These are phyloP conservation scores for Himalopsyche kuldschensis DNA, from an alignment of 2,888 invertebrate species.

Conservation along the genomic window DNA sequence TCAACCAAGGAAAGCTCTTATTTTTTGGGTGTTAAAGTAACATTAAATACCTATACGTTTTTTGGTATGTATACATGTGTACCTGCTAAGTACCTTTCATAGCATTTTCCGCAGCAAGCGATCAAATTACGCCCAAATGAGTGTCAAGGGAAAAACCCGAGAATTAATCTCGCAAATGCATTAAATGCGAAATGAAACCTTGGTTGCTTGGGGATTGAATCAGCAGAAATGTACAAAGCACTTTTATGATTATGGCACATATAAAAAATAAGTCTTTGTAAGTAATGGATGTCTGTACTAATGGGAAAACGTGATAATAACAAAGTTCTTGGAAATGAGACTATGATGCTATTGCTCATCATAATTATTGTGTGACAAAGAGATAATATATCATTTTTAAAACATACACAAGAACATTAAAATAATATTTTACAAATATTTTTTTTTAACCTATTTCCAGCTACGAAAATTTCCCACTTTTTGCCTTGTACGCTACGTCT, in stretches of 20 bases:
- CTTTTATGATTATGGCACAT: background rate
- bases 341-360: background rate
- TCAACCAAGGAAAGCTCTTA: too few species aligned
- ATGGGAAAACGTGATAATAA: background rate
- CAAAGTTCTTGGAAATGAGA: background rate
- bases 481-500: too few species aligned
- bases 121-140: background rate
- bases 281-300: background rate
- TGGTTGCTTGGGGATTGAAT: background rate
- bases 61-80: background rate
- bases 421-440: too few species aligned
- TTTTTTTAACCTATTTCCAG: too few species aligned
- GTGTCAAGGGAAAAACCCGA: background rate
- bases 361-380: background rate
- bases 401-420: too few species aligned
- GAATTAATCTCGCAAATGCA: background rate
- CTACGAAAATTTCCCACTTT: too few species aligned
- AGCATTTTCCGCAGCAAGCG: background rate
- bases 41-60: background rate
- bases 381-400: background rate
- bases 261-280: background rate
- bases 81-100: background rate
- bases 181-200: background rate
- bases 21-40: too few species aligned
- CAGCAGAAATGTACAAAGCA: background rate